Evolutionary conservation across 2,113 vertebrate species (phyloP).

Genomic region (Actenoides hombroni): DNA sequence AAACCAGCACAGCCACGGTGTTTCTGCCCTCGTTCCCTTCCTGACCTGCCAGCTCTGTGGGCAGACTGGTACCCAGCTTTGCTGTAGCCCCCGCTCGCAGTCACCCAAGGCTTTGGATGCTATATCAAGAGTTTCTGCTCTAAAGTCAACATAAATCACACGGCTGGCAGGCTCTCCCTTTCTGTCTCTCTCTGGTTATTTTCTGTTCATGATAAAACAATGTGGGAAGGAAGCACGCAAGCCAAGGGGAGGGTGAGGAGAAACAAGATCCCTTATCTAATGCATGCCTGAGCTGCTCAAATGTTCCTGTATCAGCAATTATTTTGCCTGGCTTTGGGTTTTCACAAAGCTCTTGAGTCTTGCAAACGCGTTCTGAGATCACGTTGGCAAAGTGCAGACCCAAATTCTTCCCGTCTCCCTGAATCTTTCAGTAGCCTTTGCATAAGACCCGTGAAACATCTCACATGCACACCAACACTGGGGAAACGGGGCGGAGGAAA

Average conservation of each 20-base stretch:
- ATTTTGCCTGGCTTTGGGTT: slow-evolving; percentile 55
- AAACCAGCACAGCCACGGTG: neutral
- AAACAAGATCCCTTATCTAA: slow-evolving; percentile 58
- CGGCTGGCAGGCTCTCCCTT: slow-evolving; percentile 25
- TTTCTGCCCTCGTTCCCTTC: neutral
- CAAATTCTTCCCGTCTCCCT: neutral
- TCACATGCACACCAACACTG: rapidly evolving
- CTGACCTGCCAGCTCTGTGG: rapidly evolving
- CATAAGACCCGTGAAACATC: neutral
- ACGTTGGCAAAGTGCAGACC: neutral
- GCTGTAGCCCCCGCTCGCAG: neutral
- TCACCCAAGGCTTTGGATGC: neutral
- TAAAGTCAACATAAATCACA: slow-evolving; percentile 31
- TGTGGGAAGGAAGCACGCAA: slow-evolving; percentile 49
- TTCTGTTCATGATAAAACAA: slow-evolving; percentile 58
- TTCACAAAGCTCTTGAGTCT: slow-evolving; percentile 40
- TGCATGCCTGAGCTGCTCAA: slow-evolving; percentile 37
- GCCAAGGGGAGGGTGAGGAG: slow-evolving; percentile 52
- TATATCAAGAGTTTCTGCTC: neutral
- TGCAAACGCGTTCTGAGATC: neutral
- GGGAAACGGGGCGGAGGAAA: neutral
- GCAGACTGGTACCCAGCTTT: neutral
- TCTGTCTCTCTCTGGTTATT: slow-evolving; percentile 42
- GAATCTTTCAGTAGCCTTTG: neutral
- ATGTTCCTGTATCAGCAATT: slow-evolving; percentile 53